A percentile compares a stretch with the other conserved stretches of the same genome.
phyloP scores from a whole-genome alignment of 2,888 invertebrate species.

The Polia nebulosa region DNA sequence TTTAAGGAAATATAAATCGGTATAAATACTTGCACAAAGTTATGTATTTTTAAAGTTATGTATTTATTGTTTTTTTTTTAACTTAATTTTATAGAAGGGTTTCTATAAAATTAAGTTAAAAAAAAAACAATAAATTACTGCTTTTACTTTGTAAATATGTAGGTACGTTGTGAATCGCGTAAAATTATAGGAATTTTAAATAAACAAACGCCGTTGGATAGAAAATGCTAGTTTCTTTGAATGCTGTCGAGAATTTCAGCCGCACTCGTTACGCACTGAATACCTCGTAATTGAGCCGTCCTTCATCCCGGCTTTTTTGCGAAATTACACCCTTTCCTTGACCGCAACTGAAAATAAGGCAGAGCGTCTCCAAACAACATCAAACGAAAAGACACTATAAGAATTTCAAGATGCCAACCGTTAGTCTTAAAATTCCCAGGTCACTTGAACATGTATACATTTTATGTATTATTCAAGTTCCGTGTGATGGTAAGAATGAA shows the following conservation, averaged over 20 bases:
- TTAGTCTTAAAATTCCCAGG: slow-evolving; percentile 54
- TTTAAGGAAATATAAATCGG: not conserved
- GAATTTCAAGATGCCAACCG: slow-evolving; percentile 32
- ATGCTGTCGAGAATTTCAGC: slow-evolving; percentile 70
- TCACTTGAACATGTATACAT: slow-evolving; percentile 61
- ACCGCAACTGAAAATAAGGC: slow-evolving; percentile 68
- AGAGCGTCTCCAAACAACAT: slow-evolving; percentile 47
- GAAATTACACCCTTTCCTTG: slow-evolving; percentile 75
- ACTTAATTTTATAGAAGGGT: no score
- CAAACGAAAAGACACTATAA: slow-evolving; percentile 45
- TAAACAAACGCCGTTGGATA: slow-evolving; percentile 45
- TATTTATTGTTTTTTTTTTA: no score
- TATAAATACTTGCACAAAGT: no score
- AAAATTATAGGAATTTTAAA: slow-evolving; percentile 23
- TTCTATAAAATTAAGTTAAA: slow-evolving; percentile 9
- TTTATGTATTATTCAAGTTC: slow-evolving; percentile 73
- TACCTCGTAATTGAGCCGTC: slow-evolving; percentile 80
- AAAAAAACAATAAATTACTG: slow-evolving; percentile 5
- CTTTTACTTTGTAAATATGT: not conserved
- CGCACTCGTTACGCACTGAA: slow-evolving; percentile 80
- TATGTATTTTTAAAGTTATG: no score
- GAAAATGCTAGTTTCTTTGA: slow-evolving; percentile 67
- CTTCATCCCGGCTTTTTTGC: slow-evolving; percentile 73
- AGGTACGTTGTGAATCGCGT: not conserved
- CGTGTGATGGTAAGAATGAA: slow-evolving; percentile 64